These are phyloP conservation scores for Macaria notata DNA, from an alignment of 2,888 invertebrate genomes.

Conservation along the genomic window DNA sequence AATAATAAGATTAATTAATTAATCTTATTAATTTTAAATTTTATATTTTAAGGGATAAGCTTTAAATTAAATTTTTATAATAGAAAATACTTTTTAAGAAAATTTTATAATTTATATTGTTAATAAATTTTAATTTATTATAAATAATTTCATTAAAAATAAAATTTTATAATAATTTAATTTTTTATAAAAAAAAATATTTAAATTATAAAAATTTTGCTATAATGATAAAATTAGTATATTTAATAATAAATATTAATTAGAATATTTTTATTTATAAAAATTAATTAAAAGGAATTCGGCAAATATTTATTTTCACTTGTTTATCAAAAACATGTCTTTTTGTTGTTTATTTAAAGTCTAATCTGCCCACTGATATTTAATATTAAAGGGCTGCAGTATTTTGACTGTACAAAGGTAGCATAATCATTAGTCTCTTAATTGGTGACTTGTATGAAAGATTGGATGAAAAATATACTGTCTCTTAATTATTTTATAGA, in stretches of 20 bases:
- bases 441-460: conserved; percentile 91
- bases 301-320: conserved; percentile 84
- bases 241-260: conserved; percentile 41
- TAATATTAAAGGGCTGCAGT: conserved; percentile 89
- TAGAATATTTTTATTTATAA: conserved; percentile 44
- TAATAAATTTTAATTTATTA: conserved; percentile 77
- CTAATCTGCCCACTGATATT: conserved; percentile 87
- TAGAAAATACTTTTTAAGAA: conserved; percentile 52
- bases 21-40: conserved; percentile 47
- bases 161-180: conserved; percentile 67
- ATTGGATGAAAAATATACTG: conserved; percentile 85
- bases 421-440: conserved; percentile 90
- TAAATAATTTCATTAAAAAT: conserved; percentile 61
- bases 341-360: conserved; percentile 84
- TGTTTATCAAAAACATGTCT: conserved; percentile 91
- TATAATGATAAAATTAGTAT: conserved; percentile 85
- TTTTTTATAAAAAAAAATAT: conserved; percentile 67
- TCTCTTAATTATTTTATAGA: conserved; percentile 68
- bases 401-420: conserved; percentile 91
- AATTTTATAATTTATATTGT: conserved; percentile 82
- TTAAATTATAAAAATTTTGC: conserved; percentile 63
- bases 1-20: conserved; percentile 51
- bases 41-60: conserved; percentile 83
- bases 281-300: conserved; percentile 82
- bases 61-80: conserved; percentile 82